Evolutionary conservation across 2,888 invertebrate species (phyloP).

Genomic region (Tenthredo livida): DNA sequence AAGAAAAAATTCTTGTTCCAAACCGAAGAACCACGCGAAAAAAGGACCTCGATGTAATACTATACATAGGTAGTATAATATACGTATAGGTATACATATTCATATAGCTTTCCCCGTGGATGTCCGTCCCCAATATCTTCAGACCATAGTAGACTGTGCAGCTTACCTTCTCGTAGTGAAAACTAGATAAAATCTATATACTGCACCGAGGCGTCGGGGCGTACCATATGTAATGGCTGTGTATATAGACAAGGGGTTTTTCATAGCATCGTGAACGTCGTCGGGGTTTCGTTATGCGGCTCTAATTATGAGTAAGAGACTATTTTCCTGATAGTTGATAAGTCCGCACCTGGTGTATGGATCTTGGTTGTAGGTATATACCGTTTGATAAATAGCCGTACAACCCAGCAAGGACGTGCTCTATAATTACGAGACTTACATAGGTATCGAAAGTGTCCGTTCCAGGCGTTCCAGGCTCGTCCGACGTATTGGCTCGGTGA

Average conservation of each 20-base stretch:
- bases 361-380: constrained; percentile 54
- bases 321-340: constrained; percentile 56
- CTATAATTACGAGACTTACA: constrained; percentile 63
- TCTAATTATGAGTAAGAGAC: constrained; percentile 34
- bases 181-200: neutral
- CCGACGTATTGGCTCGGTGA: constrained; percentile 1
- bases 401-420: constrained; percentile 58
- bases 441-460: constrained; percentile 63
- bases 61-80: no score
- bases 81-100: no score
- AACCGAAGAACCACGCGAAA: neutral
- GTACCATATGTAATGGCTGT: neutral
- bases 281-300: neutral
- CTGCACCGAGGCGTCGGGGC: neutral
- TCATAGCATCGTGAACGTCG: neutral
- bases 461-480: constrained; percentile 52
- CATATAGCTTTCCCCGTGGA: neutral
- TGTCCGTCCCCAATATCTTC: neutral
- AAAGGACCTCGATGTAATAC: neutral
- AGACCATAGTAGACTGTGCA: neutral
- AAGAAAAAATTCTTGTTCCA: neutral
- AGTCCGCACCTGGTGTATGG: constrained; percentile 53
- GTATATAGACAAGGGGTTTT: neutral
- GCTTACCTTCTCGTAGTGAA: neutral
- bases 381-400: constrained; percentile 62